Percentiles rank a stretch among this genome's conserved stretches.
Evolutionary conservation across 2,113 vertebrate genomes (phyloP).

Genomic region (Alethe castanea): DNA sequence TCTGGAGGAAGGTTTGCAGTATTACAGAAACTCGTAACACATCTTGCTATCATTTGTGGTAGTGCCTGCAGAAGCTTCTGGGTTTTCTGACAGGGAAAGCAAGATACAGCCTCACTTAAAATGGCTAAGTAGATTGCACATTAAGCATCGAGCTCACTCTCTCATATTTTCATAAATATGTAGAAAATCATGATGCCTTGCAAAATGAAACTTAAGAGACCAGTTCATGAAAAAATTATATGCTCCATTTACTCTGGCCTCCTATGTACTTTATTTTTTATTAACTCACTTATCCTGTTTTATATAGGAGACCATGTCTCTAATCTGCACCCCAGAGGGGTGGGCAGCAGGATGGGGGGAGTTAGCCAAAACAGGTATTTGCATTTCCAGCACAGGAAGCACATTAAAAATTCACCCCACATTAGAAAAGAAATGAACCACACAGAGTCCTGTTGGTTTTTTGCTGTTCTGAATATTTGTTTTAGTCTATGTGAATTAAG

Average conservation of each 20-base stretch:
- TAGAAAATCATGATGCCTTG: slow-evolving; percentile 39
- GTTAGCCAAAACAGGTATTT: background rate
- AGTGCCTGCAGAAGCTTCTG: background rate
- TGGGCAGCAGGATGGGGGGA: background rate
- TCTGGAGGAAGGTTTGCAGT: background rate
- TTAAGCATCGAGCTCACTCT: background rate
- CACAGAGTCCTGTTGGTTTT: background rate
- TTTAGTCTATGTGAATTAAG: background rate
- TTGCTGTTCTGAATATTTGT: background rate
- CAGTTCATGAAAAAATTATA: slow-evolving; percentile 64
- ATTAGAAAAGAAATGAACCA: slow-evolving; percentile 16
- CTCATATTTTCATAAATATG: slow-evolving; percentile 57
- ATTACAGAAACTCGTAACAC: background rate
- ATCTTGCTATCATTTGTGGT: background rate
- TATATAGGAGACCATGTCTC: background rate
- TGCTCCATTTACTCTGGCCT: slow-evolving; percentile 56
- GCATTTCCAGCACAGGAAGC: background rate
- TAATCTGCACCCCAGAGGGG: background rate
- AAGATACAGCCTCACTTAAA: background rate
- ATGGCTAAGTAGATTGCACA: background rate
- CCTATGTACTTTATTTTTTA: slow-evolving; percentile 56
- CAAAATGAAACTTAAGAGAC: slow-evolving; percentile 63
- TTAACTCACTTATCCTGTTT: slow-evolving; percentile 50
- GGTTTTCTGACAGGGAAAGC: background rate
- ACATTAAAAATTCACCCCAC: background rate